These are phyloP conservation scores for Gonioctena quinquepunctata DNA, from an alignment of 1,140 invertebrate species.

Conservation along the genomic window DNA sequence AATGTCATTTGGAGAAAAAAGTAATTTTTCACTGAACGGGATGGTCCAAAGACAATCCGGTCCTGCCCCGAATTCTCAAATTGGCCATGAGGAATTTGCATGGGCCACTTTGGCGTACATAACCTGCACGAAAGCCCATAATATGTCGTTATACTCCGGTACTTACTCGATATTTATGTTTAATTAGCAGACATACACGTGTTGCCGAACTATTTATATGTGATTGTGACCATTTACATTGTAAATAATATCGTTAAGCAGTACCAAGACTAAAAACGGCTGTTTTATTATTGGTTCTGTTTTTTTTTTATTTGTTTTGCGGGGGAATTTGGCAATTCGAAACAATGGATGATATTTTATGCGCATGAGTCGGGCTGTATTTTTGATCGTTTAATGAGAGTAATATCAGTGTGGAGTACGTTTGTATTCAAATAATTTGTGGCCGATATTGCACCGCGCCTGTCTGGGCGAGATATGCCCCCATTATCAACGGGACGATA, in stretches of 20 bases:
- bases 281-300: neutral
- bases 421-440: slow-evolving; percentile 1
- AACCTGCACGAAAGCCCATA: slow-evolving; percentile 22
- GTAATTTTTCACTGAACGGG: too few species aligned
- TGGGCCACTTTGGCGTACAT: slow-evolving; percentile 19
- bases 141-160: slow-evolving; percentile 21
- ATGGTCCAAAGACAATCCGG: neutral
- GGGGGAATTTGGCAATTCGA: neutral
- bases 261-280: neutral
- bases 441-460: neutral
- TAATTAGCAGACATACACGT: slow-evolving; percentile 39
- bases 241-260: slow-evolving; percentile 28
- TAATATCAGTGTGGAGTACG: slow-evolving; percentile 5
- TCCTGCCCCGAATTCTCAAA: slow-evolving; percentile 6
- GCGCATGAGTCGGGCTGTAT: neutral
- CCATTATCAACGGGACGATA: neutral
- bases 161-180: slow-evolving; percentile 38
- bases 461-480: neutral
- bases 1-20: too few species aligned
- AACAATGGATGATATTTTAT: slow-evolving; percentile 1
- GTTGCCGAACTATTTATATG: slow-evolving; percentile 39
- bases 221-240: slow-evolving; percentile 36
- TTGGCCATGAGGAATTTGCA: slow-evolving; percentile 20
- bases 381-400: slow-evolving; percentile 5
- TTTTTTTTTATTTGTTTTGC: neutral